A percentile compares a stretch with the other conserved stretches of the same genome.
phyloP scores from a whole-genome alignment of 2,888 invertebrate genomes.

The Cephus nigrinus region DNA sequence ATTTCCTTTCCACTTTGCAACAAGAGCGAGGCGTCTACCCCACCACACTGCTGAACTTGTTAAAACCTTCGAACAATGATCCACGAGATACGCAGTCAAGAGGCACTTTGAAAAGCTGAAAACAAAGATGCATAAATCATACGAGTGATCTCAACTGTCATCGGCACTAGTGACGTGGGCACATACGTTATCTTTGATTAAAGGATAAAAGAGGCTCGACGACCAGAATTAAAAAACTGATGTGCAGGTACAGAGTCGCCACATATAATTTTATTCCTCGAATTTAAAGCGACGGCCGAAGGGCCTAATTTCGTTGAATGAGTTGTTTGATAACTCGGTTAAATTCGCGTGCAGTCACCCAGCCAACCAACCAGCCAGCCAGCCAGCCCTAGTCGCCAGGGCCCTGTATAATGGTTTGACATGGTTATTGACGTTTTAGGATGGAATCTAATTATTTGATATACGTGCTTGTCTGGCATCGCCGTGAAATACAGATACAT shows the following conservation, averaged over 20 bases:
- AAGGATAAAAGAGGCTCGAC: not conserved
- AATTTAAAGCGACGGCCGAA: conserved; percentile 59
- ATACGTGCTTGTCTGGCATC: conserved; percentile 50
- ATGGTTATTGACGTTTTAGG: conserved; percentile 65
- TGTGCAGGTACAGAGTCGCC: not conserved
- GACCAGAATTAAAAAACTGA: not conserved
- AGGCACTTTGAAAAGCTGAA: not conserved
- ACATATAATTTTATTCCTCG: conserved; percentile 61
- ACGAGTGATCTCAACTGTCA: not conserved
- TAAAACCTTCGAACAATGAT: not conserved
- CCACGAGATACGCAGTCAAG: not conserved
- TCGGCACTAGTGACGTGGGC: not conserved
- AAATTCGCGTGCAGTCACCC: conserved; percentile 49
- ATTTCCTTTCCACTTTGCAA: conserved; percentile 49
- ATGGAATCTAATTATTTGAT: conserved; percentile 64
- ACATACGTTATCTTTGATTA: not conserved
- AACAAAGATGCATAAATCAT: not conserved
- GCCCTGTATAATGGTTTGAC: conserved; percentile 62
- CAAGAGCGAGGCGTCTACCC: not conserved
- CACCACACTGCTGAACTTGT: not conserved
- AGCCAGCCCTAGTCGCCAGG: conserved; percentile 44
- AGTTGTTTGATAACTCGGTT: conserved; percentile 65
- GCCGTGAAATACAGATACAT: conserved; percentile 47
- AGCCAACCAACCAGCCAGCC: conserved; percentile 25
- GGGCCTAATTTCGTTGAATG: conserved; percentile 64